Conservation (phyloP, 2,888 invertebrate species). For the Dexiosoma caninum region DNA sequence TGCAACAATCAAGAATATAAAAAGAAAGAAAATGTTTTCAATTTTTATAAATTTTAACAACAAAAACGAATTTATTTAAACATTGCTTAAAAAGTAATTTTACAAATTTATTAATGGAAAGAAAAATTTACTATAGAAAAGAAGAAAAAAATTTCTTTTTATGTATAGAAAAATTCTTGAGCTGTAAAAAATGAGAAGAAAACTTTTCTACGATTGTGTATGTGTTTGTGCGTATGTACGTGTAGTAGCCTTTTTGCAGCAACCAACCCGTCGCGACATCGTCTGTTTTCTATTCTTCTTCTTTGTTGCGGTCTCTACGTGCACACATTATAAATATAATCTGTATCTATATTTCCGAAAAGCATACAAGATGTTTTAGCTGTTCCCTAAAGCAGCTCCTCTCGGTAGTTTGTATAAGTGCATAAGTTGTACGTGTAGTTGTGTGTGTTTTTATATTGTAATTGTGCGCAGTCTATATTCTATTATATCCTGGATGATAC, state of each 20-base stretch:
- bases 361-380: slow-evolving; percentile 25
- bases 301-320: slow-evolving; percentile 16
- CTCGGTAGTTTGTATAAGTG: background rate
- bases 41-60: slow-evolving; percentile 36
- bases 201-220: background rate
- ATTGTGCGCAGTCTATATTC: slow-evolving; percentile 58
- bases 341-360: slow-evolving; percentile 64
- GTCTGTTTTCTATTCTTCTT: slow-evolving; percentile 9
- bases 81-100: background rate
- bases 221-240: background rate
- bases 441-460: slow-evolving; percentile 15
- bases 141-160: slow-evolving; percentile 9
- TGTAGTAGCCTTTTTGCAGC: slow-evolving; percentile 13
- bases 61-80: slow-evolving; percentile 58
- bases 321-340: slow-evolving; percentile 59
- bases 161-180: slow-evolving; percentile 48
- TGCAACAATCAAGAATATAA: slow-evolving; percentile 24
- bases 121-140: background rate
- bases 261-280: no score
- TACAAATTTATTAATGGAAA: background rate
- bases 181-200: slow-evolving; percentile 24
- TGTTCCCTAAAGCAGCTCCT: slow-evolving; percentile 1
- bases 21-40: slow-evolving; percentile 19
- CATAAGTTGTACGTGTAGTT: background rate
- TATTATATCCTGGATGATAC: slow-evolving; percentile 53